These are phyloP conservation scores for Chaenogobius annularis DNA, from an alignment of 2,113 vertebrate genomes.

Conservation along the genomic window DNA sequence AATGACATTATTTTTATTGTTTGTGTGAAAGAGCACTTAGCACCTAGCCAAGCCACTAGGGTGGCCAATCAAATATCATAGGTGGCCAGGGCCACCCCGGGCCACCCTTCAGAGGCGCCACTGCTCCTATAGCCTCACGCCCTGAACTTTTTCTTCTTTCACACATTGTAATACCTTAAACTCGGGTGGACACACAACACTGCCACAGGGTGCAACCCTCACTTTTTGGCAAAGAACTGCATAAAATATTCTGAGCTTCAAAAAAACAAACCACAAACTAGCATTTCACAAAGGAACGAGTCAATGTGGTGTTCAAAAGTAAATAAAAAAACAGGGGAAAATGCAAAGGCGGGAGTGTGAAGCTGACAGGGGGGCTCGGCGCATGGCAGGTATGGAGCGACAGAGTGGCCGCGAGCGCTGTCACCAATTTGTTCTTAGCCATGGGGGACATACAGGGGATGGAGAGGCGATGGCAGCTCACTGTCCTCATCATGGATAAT, in stretches of 20 bases:
- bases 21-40: no score
- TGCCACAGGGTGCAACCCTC: not conserved
- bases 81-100: no score
- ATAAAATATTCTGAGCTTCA: not conserved
- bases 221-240: not conserved
- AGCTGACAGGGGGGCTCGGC: conserved; percentile 47
- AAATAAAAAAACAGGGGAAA: conserved; percentile 2
- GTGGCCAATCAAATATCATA: no score
- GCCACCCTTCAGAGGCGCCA: not conserved
- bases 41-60: no score
- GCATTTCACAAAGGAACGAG: not conserved
- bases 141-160: not conserved
- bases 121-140: not conserved
- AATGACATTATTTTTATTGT: no score
- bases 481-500: conserved; percentile 77
- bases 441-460: conserved; percentile 82
- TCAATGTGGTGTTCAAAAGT: conserved; percentile 5
- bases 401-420: conserved; percentile 71
- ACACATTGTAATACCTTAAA: not conserved
- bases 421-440: conserved; percentile 85
- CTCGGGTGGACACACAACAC: not conserved
- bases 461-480: conserved; percentile 75
- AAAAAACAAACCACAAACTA: not conserved
- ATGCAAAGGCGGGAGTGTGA: conserved; percentile 39
- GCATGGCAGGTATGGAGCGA: conserved; percentile 52